A percentile compares a stretch with the other conserved stretches of the same genome.
Evolutionary conservation across 1,140 invertebrate genomes (phyloP).

Genomic region (Physella acuta): DNA sequence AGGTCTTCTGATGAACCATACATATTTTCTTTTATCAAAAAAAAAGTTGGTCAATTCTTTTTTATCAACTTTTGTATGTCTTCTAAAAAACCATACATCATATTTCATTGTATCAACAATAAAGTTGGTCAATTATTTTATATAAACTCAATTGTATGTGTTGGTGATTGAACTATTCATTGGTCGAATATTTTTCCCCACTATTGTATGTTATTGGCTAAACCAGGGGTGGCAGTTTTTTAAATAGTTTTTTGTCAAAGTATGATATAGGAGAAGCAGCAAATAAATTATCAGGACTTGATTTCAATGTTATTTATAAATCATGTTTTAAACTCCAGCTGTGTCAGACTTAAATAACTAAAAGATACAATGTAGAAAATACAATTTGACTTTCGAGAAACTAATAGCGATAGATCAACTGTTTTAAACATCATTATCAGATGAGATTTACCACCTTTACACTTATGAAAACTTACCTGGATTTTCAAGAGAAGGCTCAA

Average conservation of each 20-base stretch:
- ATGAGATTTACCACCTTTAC: not conserved
- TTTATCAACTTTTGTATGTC: not conserved
- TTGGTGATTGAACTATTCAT: too few species aligned
- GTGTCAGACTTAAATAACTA: not conserved
- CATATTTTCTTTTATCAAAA: not conserved
- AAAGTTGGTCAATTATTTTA: too few species aligned
- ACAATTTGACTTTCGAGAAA: not conserved
- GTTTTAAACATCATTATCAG: not conserved
- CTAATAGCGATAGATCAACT: not conserved
- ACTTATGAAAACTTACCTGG: conserved; percentile 27
- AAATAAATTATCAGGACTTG: too few species aligned
- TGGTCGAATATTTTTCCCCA: too few species aligned
- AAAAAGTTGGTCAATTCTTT: not conserved
- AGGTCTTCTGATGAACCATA: not conserved
- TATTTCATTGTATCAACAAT: too few species aligned
- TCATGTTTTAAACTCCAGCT: not conserved
- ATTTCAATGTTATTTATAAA: too few species aligned
- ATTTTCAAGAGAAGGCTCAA: conserved; percentile 58
- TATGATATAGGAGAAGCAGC: too few species aligned
- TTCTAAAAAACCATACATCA: too few species aligned
- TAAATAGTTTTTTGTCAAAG: too few species aligned
- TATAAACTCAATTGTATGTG: too few species aligned
- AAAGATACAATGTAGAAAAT: not conserved
- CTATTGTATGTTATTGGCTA: too few species aligned
- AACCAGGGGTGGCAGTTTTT: too few species aligned